Conservation (phyloP, 2,797 vertebrate species). For the Heteromormyrus szaboi region DNA sequence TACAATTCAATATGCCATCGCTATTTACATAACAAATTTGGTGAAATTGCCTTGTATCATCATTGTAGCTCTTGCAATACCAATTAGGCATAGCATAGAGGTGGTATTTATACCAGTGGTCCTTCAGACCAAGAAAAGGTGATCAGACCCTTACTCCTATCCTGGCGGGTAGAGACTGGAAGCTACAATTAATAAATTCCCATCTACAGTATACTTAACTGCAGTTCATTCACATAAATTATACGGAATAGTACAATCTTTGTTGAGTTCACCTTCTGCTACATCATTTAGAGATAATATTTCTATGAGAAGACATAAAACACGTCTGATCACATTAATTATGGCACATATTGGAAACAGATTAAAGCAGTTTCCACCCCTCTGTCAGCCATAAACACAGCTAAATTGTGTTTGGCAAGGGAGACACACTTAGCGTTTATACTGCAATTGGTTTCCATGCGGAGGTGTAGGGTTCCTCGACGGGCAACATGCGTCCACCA, state of each 20-base stretch:
- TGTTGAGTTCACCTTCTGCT: conserved; percentile 7
- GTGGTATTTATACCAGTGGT: neutral
- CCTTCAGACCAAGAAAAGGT: neutral
- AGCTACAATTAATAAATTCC: neutral
- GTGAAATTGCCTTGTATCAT: neutral
- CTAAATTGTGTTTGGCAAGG: conserved; percentile 14
- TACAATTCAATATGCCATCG: neutral
- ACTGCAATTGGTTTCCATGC: neutral
- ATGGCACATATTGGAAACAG: neutral
- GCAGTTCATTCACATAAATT: conserved; percentile 13
- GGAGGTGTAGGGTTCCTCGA: conserved; percentile 30
- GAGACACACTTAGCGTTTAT: neutral
- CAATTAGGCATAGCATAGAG: neutral
- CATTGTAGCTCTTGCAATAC: neutral
- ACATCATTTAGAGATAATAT: conserved; percentile 9
- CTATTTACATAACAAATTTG: neutral
- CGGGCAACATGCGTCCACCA: conserved; percentile 23
- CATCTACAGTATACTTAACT: neutral
- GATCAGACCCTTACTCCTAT: neutral
- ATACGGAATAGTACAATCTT: neutral
- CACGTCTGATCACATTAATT: neutral
- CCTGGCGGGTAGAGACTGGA: neutral
- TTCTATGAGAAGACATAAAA: neutral
- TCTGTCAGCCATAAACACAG: conserved; percentile 6
- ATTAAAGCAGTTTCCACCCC: conserved; percentile 7